Base-by-base conservation (phyloP, 2,797 vertebrate species). In the Threskiornis aethiopicus region DNA sequence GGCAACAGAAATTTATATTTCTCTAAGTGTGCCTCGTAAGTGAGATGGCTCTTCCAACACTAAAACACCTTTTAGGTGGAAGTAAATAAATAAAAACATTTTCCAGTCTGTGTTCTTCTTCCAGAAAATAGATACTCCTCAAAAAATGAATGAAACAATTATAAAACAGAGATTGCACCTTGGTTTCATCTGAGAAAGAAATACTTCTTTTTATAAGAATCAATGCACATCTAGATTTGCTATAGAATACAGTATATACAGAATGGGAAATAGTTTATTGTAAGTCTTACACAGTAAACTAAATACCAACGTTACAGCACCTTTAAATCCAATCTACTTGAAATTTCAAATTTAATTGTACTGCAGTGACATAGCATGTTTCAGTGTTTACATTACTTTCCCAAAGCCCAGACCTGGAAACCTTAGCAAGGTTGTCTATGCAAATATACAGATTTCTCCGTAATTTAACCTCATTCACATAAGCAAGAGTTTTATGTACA, bases 1-100 rank as follows among this genome's bases (percentile, higher is more conserved):
- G 92, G 89, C 91, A 97, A 97, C 94, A 6, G 1, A 85, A 86
- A 95, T 87, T 61, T 73, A 3, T 51, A 20, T 93, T 90, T 95
- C 52, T 80, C 25, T 41, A 61, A 11, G 11, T 3, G 3, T 73
- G 70, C 26, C 35, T 90, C 3, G 3, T 18, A 51, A 75, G 46
- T 39, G 87, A 94, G 42, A 28, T 61, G 31, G 12, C 16, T 84
- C 9, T 92, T 81, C 26, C 24, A 61, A 20, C 0, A 12, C 66
- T 57, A 28, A 33, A 93, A 10, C 46, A 66, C 35, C 35, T 91
- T 76, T 72, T 49, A 81, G 37, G 49, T 79, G 31, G 5, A 84
- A 92, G n/a, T 79, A 84, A 84, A 72, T 79, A 84, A 84, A 72
- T 71, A 78, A 90, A 82, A 75, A 0, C 11, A 13, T 11, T n/a